Evolutionary conservation across 1,140 invertebrate genomes (phyloP).

Genomic region (Pseudomyrmex cubaensis): DNA sequence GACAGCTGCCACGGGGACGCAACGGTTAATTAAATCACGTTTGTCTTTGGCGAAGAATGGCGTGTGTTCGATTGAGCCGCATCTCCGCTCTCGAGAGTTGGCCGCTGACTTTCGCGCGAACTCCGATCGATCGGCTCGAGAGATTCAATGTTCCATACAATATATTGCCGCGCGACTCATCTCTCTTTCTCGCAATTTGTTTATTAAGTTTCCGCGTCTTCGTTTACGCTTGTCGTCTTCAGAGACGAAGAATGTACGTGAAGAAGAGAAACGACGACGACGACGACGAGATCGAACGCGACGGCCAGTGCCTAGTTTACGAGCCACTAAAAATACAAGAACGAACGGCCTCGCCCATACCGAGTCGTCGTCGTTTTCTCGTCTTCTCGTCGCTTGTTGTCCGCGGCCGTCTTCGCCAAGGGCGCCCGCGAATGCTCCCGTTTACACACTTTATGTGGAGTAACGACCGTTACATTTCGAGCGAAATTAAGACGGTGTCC

Average conservation of each 20-base stretch:
- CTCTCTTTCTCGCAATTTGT: too few species aligned
- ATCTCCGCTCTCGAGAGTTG: neutral
- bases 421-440: constrained; percentile 43
- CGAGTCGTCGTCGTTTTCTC: constrained; percentile 43
- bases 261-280: constrained; percentile 53
- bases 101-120: neutral
- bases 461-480: constrained; percentile 21
- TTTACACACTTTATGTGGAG: constrained; percentile 48
- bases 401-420: constrained; percentile 14
- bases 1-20: constrained; percentile 2
- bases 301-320: constrained; percentile 74
- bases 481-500: constrained; percentile 11
- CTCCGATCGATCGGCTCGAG: neutral
- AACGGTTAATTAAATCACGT: constrained; percentile 11
- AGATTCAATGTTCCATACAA: too few species aligned
- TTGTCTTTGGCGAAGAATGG: constrained; percentile 20
- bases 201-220: too few species aligned
- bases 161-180: too few species aligned
- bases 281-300: constrained; percentile 67
- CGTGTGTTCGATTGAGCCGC: neutral
- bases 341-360: constrained; percentile 69
- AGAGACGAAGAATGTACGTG: neutral
- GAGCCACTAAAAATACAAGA: constrained; percentile 75
- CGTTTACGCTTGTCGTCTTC: neutral
- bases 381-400: constrained; percentile 25